These are phyloP conservation scores for Helostoma temminkii DNA, from an alignment of 2,797 vertebrate genomes.

Conservation along the genomic window DNA sequence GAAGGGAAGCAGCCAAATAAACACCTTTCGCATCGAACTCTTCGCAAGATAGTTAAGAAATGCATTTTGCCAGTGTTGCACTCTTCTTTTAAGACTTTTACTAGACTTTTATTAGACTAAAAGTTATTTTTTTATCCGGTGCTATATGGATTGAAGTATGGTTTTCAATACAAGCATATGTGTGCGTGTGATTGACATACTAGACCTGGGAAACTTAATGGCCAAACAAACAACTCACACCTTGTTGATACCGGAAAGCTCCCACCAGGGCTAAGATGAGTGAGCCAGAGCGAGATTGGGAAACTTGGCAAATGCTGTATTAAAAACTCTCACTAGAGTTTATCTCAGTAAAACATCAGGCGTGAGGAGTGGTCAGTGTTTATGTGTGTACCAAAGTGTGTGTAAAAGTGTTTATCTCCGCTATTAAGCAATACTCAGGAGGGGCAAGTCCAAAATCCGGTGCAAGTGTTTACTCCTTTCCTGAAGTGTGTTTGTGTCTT, in stretches of 20 bases:
- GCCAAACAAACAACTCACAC: conserved; percentile 50
- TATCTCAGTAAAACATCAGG: conserved; percentile 33
- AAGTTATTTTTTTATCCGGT: neutral
- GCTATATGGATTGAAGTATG: neutral
- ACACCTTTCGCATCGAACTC: conserved; percentile 21
- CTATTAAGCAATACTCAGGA: conserved; percentile 35
- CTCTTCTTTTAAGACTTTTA: conserved; percentile 9
- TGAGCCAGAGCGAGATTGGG: conserved; percentile 21
- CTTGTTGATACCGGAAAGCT: conserved; percentile 39
- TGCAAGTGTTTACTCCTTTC: conserved; percentile 38
- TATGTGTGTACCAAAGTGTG: conserved; percentile 20
- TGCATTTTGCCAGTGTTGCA: neutral
- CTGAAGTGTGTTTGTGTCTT: conserved; percentile 11
- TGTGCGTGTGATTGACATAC: conserved; percentile 43
- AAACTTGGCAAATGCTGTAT: conserved; percentile 40
- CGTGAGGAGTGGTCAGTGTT: neutral
- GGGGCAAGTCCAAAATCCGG: conserved; percentile 20
- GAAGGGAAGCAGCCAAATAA: conserved; percentile 56
- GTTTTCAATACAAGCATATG: conserved; percentile 21
- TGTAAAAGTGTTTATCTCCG: conserved; percentile 22
- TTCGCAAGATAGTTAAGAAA: neutral
- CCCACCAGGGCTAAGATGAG: conserved; percentile 35
- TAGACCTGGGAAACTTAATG: conserved; percentile 52
- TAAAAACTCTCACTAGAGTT: conserved; percentile 26
- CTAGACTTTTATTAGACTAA: neutral